Conservation (phyloP, 2,888 invertebrate species). For the Oxycera nigricornis region DNA sequence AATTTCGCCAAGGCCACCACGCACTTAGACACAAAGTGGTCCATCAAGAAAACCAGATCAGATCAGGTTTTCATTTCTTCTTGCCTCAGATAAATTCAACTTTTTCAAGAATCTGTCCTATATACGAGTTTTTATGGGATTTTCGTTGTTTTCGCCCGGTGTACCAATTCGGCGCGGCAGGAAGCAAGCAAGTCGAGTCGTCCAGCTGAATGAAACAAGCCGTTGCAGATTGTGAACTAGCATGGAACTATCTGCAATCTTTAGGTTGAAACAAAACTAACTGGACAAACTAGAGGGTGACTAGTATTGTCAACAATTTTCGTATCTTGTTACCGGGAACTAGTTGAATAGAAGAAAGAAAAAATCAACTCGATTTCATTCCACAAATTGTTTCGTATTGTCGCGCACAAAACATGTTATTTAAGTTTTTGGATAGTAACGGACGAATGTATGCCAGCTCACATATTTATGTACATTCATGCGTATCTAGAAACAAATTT, state of each 20-base stretch:
- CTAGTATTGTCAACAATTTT: conserved; percentile 8
- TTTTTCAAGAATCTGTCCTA: conserved; percentile 30
- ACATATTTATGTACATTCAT: no score
- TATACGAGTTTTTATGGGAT: neutral
- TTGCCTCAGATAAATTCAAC: neutral
- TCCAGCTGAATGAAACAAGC: neutral
- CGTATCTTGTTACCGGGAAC: conserved; percentile 1
- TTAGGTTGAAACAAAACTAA: neutral
- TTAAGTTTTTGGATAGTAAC: neutral
- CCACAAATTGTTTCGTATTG: neutral
- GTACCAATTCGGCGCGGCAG: neutral
- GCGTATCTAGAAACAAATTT: neutral
- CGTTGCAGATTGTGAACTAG: neutral
- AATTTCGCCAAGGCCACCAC: conserved; percentile 35
- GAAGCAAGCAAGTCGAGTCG: neutral
- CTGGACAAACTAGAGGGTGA: neutral
- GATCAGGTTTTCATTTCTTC: conserved; percentile 36
- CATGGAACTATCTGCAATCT: neutral
- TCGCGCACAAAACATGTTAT: neutral
- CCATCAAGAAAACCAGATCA: conserved; percentile 35
- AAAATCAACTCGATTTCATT: neutral
- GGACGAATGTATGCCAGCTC: no score
- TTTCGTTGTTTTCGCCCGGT: neutral
- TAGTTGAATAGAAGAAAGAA: neutral
- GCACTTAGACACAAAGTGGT: conserved; percentile 23